Conservation (phyloP, 37 sponge, comb jelly and placozoan genomes). For the Haliclona indistincta region DNA sequence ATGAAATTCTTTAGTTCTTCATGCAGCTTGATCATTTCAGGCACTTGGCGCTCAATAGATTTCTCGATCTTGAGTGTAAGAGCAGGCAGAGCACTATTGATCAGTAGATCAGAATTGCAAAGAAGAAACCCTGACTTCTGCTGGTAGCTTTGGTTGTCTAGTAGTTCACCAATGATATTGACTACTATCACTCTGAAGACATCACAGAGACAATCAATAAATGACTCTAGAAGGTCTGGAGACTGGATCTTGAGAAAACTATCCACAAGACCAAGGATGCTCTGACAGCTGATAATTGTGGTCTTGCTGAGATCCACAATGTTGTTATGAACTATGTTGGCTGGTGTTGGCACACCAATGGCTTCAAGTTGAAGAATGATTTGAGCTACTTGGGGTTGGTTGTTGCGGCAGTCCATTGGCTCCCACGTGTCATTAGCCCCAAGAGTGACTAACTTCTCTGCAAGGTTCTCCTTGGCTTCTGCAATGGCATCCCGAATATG, state of each 20-base stretch:
- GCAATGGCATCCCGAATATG: constrained; percentile 45
- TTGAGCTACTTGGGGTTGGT: constrained; percentile 48
- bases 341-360: constrained; percentile 64
- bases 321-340: constrained; percentile 46
- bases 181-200: constrained; percentile 52
- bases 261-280: constrained; percentile 34
- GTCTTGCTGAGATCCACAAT: constrained; percentile 71
- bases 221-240: constrained; percentile 57
- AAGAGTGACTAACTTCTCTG: constrained; percentile 26
- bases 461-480: constrained; percentile 27
- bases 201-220: constrained; percentile 64
- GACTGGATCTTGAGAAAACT: constrained; percentile 56
- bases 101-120: constrained; percentile 53
- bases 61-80: constrained; percentile 50
- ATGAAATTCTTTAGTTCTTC: constrained; percentile 16
- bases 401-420: constrained; percentile 60
- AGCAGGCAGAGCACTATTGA: constrained; percentile 66
- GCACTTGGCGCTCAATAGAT: constrained; percentile 34
- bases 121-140: constrained; percentile 51
- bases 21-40: constrained; percentile 65
- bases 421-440: constrained; percentile 70
- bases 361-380: constrained; percentile 67
- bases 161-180: constrained; percentile 51
- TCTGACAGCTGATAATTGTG: constrained; percentile 65
- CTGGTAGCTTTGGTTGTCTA: constrained; percentile 34